Conservation (phyloP, 2,888 invertebrate genomes). For the Meloe dianella region DNA sequence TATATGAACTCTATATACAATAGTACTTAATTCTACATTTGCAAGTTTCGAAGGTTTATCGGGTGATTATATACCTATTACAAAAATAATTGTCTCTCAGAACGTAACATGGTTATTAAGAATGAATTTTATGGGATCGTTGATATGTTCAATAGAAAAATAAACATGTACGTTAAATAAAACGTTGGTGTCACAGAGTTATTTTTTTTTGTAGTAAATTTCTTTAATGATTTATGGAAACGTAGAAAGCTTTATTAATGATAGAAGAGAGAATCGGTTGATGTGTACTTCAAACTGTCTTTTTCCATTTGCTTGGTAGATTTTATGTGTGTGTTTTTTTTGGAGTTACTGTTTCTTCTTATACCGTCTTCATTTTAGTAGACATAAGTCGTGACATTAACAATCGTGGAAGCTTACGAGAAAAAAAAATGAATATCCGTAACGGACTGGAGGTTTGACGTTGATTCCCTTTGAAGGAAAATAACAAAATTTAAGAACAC, state of each 20-base stretch:
- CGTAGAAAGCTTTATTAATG: conserved; percentile 1
- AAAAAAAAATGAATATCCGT: too few species aligned
- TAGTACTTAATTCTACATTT: not conserved
- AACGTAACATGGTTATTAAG: too few species aligned
- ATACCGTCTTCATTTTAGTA: not conserved
- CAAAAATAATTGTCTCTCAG: too few species aligned
- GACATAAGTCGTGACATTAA: too few species aligned
- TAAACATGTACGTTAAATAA: not conserved
- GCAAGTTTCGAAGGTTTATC: not conserved
- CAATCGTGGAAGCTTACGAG: too few species aligned
- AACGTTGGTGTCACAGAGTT: not conserved
- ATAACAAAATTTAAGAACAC: too few species aligned
- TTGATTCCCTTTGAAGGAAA: too few species aligned
- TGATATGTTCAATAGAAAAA: not conserved
- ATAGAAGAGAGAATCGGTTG: not conserved
- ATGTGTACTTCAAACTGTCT: not conserved
- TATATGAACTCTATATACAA: not conserved
- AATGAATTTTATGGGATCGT: not conserved
- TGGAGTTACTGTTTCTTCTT: not conserved
- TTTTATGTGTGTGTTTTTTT: not conserved
- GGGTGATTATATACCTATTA: not conserved
- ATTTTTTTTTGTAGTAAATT: not conserved
- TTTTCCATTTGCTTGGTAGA: not conserved
- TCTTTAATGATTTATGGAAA: not conserved
- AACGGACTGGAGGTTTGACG: too few species aligned